Evolutionary conservation across 1,140 invertebrate genomes (phyloP).

Genomic region (Venturia canescens): DNA sequence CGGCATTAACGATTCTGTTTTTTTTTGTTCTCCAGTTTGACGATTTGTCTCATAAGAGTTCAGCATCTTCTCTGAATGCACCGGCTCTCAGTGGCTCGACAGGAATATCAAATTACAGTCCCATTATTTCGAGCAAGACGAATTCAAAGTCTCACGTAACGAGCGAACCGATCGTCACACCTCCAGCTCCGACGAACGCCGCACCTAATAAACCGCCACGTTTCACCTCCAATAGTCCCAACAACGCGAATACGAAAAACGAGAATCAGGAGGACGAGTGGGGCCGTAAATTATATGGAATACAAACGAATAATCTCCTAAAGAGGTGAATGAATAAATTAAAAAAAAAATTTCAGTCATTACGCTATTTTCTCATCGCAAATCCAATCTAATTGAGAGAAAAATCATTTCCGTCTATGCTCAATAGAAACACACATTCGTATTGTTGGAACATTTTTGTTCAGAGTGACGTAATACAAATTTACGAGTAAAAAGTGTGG

Average conservation of each 20-base stretch:
- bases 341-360: not conserved
- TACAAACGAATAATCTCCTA: conserved; percentile 72
- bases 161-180: conserved; percentile 50
- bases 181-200: conserved; percentile 64
- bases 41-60: conserved; percentile 92
- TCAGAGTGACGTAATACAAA: not conserved
- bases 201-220: conserved; percentile 78
- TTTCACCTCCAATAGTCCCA: conserved; percentile 68
- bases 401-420: conserved; percentile 5
- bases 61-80: conserved; percentile 86
- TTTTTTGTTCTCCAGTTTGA: conserved; percentile 81
- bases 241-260: conserved; percentile 62
- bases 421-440: too few species aligned
- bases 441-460: not conserved
- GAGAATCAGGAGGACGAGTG: conserved; percentile 83
- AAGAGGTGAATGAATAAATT: conserved; percentile 56
- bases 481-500: not conserved
- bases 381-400: not conserved
- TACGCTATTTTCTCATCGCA: too few species aligned
- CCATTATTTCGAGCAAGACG: conserved; percentile 56
- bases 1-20: too few species aligned
- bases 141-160: conserved; percentile 46
- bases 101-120: conserved; percentile 47
- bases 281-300: conserved; percentile 88
- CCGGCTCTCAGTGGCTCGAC: conserved; percentile 62